Base-by-base conservation (phyloP, 92 coral and sea anemone genomes). In the Parazoanthus atlanticus region DNA sequence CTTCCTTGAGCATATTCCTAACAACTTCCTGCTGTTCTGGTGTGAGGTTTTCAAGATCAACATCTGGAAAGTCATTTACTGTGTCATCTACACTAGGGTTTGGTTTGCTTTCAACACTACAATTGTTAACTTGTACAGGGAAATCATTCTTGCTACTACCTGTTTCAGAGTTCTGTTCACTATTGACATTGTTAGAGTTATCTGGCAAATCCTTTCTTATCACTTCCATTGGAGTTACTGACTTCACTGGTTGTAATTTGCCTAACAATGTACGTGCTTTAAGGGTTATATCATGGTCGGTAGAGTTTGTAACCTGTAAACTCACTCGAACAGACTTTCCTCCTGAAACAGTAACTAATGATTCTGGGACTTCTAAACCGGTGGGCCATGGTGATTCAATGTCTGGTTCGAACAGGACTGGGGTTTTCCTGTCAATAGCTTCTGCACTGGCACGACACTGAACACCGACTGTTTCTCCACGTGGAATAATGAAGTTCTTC, bases 361-460 rank as follows among this genome's bases (percentile, higher is more conserved):
- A 91, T 61, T 91, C 96, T 10, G 90, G 89, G 17, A 88, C 43
- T 43, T 90, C 90, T 72, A 90, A 82, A 25, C 94, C 93, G 64
- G 84, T 83, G 47, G 96, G 87, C 82, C 92, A 65, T 13, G 90
- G 78, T 28, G 70, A 83, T 8, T 90, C 88, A 19, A 85, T 80
- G 28, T 93, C 94, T 84, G 90, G 93, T 85, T 93, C 94, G 73
- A 95, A 90, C 65, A 93, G 47, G 67, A 88, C 98, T 5, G 95
- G 93, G 46, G 90, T 78, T 21, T 81, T 78, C 30, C 74, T 70
- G 54, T 89, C 85, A 23, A 86, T 76, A 56, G 82, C 87, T 12
- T 94, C 94, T 2, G 93, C 46, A 84, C 84, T 88, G 36, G 93
- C 94, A 69, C 91, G 95, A 41, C 94, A 93, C 2, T 91, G 15